phyloP scores from a whole-genome alignment of 2,888 invertebrate genomes.

The Beris chalybata region DNA sequence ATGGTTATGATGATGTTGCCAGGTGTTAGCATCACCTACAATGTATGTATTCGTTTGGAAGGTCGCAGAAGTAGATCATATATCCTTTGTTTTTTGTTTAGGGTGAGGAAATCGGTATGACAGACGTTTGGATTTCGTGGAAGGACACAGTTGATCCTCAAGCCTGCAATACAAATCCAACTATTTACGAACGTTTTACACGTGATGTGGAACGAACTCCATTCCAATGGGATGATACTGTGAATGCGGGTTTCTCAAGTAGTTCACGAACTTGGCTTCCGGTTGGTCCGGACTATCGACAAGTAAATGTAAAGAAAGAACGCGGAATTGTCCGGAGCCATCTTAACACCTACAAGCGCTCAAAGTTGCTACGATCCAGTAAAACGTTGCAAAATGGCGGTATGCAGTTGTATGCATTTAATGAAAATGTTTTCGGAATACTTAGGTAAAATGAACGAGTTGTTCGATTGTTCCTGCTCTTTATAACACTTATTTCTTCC shows the following conservation, averaged over 20 bases:
- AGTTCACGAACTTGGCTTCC: conserved; percentile 46
- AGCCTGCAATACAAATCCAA: conserved; percentile 59
- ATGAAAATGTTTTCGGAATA: conserved; percentile 19
- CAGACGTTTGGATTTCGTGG: conserved; percentile 65
- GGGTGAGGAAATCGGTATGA: conserved; percentile 85
- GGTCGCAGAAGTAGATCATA: conserved; percentile 41
- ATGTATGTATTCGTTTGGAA: conserved; percentile 47
- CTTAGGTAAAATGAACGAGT: conserved; percentile 10
- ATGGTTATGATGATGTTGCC: conserved; percentile 63
- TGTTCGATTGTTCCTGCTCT: neutral
- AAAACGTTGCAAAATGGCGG: conserved; percentile 38
- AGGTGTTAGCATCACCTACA: conserved; percentile 63
- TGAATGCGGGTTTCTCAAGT: conserved; percentile 52
- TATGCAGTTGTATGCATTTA: conserved; percentile 15
- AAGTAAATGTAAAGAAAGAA: conserved; percentile 56
- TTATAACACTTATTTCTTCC: neutral
- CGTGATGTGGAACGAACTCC: conserved; percentile 66
- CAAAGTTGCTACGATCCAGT: conserved; percentile 57
- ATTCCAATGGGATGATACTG: conserved; percentile 63
- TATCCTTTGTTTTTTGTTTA: conserved; percentile 51
- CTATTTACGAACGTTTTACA: conserved; percentile 50
- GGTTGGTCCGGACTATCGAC: conserved; percentile 41
- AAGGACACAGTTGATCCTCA: conserved; percentile 61
- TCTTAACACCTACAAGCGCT: conserved; percentile 61
- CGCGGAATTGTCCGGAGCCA: conserved; percentile 58